These are phyloP conservation scores for Vidua chalybeata DNA, from an alignment of 2,113 vertebrate species.

Conservation along the genomic window DNA sequence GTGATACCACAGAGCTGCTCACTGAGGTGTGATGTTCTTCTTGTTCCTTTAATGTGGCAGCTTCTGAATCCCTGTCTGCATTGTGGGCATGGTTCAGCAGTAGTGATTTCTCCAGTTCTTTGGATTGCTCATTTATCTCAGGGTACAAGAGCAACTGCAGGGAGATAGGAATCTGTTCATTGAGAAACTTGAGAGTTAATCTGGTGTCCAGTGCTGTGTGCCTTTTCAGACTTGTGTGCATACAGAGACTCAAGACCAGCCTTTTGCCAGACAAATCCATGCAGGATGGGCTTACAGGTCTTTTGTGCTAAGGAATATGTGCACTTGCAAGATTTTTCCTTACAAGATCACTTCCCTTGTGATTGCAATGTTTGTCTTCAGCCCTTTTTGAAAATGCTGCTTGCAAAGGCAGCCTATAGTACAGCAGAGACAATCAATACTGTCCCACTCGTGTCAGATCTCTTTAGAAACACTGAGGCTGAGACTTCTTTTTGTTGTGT, in stretches of 20 bases:
- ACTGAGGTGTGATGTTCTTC: not conserved
- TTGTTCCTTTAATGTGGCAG: not conserved
- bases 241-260: not conserved
- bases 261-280: not conserved
- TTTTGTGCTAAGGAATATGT: not conserved
- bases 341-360: not conserved
- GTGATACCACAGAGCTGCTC: not conserved
- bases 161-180: not conserved
- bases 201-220: not conserved
- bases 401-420: not conserved
- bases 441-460: not conserved
- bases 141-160: not conserved
- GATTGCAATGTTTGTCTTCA: not conserved
- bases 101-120: not conserved
- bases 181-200: not conserved
- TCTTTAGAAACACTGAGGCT: not conserved
- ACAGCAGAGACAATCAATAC: not conserved
- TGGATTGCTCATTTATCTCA: not conserved
- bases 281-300: not conserved
- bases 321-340: not conserved
- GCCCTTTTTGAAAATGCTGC: not conserved
- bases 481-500: not conserved
- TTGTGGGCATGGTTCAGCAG: not conserved
- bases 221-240: not conserved
- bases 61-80: not conserved